Base-by-base conservation (phyloP, 2,888 invertebrate species). In the Steinernema carpocapsae region DNA sequence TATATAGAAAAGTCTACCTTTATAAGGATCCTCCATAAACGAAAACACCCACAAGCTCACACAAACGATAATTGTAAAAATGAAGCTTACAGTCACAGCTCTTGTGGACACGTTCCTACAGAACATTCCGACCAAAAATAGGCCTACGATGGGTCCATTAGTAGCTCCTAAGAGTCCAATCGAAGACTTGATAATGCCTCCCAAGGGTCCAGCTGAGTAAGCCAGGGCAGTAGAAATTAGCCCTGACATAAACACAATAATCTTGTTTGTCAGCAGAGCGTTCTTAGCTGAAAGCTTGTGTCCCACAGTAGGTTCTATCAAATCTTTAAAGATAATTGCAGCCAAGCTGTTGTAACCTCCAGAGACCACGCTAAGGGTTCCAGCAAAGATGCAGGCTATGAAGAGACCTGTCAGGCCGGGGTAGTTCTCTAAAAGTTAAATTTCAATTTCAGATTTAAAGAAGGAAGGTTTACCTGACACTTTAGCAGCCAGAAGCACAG, bases 141-240 rank as follows among this genome's bases (percentile, higher is more conserved):
- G n/a, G 37, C 70, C 76, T n/a, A 64, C 76, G 14, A 77, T 85
- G 94, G 73, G 70, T 26, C 75, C 75, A 70, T 45, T 56, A 26
- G 73, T 59, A 70, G 77, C 77, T 26, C 78, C 79, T 1, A 78
- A 29, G 3, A 73, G 51, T 32, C 71, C 46, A 24, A 71, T 64
- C 1, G 64, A 64, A 4, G 26, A 29, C 32, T 64, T 64, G 64
- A 64, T 14, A n/a, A 64, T 64, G 29, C 64, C 64, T 26, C 64
- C 64, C 19, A 64, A 26, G 32, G 64, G 64, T 17, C 64, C 64
- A n/a, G 64, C 64, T 1, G 37, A 29, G 32, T 64, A 64, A 17
- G 64, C 64, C 1, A 64, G 64, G 2, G 32, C 64, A 1, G 64
- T 64, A 29, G 29, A 29, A 32, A 29, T 17, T 3, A 64, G 29